Evolutionary conservation across 2,888 invertebrate species (phyloP), one percentile per base, ranked within the genome.

Genomic region (Scaptomyza reducta): DNA sequence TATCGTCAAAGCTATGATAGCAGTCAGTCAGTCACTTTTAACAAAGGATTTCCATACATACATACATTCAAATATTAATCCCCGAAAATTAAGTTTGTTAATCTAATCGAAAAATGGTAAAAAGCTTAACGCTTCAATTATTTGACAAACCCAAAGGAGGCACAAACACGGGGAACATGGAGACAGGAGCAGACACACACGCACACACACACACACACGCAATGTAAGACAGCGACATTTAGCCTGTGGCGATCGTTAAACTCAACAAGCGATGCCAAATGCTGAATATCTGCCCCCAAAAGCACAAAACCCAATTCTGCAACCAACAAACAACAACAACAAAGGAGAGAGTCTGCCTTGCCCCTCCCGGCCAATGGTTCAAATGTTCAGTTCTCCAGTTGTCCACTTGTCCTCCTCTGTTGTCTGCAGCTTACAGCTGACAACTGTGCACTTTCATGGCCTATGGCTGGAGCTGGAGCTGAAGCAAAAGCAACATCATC

Each of bases 361-460:
- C 33, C 27, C 16, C 42, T 45, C 3, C 35, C 35, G 29, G 16
- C 46, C 33, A n/a, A 18, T 9, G 27, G 14, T 16, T n/a, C 25
- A 14, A 38, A 38, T 33, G 33, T 33, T 31, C 9, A 31, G 31
- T 35, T 13, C 5, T 22, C 22, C 55, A 35, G 42, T 38, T 51
- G 55, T 46, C 22, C 49, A 22, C 3, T 25, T 25, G 9, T 25
- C 42, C 33, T 45, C 29, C 38, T 54, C 55, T n/a, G 49, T 18
- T 45, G 74, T 60, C 67, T 62, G 61, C 51, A 50, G 64, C 61
- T 65, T 63, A 61, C 70, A 66, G 80, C 78, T 78, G 85, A 81
- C 82, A 80, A 84, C 85, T 80, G 71, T 85, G 86, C 83, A 76
- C 77, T 85, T 70, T 65, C 74, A 70, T 82, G 70, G 81, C 82